These are phyloP conservation scores for Tragelaphus strepsiceros DNA, from an alignment of 2,113 vertebrate genomes.

Conservation along the genomic window DNA sequence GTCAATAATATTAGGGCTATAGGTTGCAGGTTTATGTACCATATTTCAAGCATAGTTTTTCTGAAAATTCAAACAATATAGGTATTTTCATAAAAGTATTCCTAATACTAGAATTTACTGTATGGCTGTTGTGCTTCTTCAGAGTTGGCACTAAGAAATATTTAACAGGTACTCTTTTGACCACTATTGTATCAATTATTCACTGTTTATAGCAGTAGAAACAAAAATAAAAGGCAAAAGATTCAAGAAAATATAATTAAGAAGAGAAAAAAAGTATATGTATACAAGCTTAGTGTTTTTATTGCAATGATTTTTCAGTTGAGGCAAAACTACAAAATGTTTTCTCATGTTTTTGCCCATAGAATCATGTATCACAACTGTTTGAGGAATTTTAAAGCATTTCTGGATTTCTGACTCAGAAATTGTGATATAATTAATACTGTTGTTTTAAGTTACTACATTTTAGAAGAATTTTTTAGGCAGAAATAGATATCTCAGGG, in stretches of 20 bases:
- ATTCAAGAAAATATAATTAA: not conserved
- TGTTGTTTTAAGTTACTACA: not conserved
- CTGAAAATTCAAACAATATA: conserved; percentile 30
- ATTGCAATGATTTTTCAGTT: not conserved
- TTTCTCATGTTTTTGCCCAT: not conserved
- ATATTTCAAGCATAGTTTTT: not conserved
- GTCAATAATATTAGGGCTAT: not conserved
- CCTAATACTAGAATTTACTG: not conserved
- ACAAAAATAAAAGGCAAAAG: not conserved
- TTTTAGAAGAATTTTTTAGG: not conserved
- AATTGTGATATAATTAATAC: not conserved
- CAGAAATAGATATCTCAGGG: not conserved
- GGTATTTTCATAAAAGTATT: not conserved
- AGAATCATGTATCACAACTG: not conserved
- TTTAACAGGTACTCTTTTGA: not conserved
- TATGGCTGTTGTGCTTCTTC: not conserved
- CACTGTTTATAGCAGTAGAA: not conserved
- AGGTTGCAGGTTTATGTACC: not conserved
- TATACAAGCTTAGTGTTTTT: not conserved
- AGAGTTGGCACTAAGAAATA: not conserved
- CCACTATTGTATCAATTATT: not conserved
- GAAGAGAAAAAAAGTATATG: not conserved
- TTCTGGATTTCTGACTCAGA: not conserved
- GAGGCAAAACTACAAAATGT: not conserved
- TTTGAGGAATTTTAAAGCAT: not conserved